phyloP scores from a whole-genome alignment of 2,113 vertebrate genomes.

The Hepsetus odoe region DNA sequence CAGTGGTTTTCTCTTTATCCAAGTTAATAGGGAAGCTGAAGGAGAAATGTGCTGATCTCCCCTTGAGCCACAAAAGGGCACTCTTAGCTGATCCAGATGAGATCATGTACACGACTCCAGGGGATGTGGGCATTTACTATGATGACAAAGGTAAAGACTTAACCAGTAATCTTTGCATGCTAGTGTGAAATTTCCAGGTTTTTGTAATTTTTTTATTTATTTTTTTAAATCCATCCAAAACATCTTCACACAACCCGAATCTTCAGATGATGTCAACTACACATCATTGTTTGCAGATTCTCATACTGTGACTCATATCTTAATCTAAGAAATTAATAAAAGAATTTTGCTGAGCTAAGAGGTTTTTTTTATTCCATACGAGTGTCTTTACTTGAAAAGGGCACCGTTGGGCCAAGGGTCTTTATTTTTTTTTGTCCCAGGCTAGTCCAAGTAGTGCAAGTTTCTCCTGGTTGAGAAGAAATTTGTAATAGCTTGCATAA shows the following conservation, averaged over 20 bases:
- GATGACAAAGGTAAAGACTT: conserved; percentile 83
- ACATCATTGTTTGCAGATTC: too few relatives aligned
- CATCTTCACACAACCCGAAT: not conserved
- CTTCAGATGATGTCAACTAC: too few relatives aligned
- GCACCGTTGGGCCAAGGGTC: too few relatives aligned
- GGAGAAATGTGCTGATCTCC: conserved; percentile 82
- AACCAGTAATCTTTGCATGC: not conserved
- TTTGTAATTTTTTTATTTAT: too few relatives aligned
- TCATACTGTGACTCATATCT: too few relatives aligned
- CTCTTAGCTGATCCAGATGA: conserved; percentile 85
- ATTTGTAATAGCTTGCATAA: not conserved
- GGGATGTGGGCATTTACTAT: conserved; percentile 89
- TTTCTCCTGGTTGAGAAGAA: not conserved
- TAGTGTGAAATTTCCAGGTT: too few relatives aligned
- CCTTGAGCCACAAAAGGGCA: conserved; percentile 80
- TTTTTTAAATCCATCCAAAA: too few relatives aligned
- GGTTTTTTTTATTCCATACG: too few relatives aligned
- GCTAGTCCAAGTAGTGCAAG: not conserved
- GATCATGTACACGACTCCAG: conserved; percentile 83
- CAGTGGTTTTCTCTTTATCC: not conserved
- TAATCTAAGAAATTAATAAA: too few relatives aligned
- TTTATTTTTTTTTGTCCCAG: too few relatives aligned
- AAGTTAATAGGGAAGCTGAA: conserved; percentile 85
- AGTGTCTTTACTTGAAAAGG: too few relatives aligned
- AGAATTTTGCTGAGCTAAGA: too few relatives aligned